Evolutionary conservation across 2,797 vertebrate genomes (phyloP), one percentile per base, ranked within the genome.

Genomic region (Meda fulgida): DNA sequence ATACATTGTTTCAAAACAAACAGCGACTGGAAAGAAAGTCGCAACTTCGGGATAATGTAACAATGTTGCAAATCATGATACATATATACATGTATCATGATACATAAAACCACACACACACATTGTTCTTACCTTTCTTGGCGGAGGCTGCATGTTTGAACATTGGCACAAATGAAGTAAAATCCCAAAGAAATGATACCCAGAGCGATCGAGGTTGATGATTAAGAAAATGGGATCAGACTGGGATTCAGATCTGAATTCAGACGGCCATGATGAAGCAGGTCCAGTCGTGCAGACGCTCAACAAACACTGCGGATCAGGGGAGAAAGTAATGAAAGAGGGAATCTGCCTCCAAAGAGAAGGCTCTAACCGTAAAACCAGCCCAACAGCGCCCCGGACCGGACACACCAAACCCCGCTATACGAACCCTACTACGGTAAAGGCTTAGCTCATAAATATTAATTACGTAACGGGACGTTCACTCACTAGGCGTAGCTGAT

Each of bases 91-190:
- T n/a, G n/a, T n/a, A n/a, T n/a, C n/a, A n/a, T n/a, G n/a, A n/a
- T n/a, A 43, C 43, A 71, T 0, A 14, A 29, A 76, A 48, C 7
- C 2, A 85, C 14, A 83, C 16, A 60, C 26, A 34, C 66, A 46
- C 60, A 21, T 36, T 80, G 34, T 36, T 36, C 96, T 96, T 95
- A 98, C 97, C 97, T 98, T 98, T 95, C 97, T 97, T 95, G 97
- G 97, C 93, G 97, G 97, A 89, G 97, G 97, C 97, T 98, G 97
- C 97, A 98, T 98, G 93, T 94, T 96, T 97, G 92, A 94, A 94
- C 92, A 92, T 94, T 93, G 94, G 95, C 93, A 94, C 95, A 95
- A 93, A 96, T 95, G 94, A 95, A 89, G 92, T 92, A 91, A 91
- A 92, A 91, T 89, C 92, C 93, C 93, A 70, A 75, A 78, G 43